Evolutionary conservation across 2,797 vertebrate species (phyloP).

Genomic region (Ciconia nigra): DNA sequence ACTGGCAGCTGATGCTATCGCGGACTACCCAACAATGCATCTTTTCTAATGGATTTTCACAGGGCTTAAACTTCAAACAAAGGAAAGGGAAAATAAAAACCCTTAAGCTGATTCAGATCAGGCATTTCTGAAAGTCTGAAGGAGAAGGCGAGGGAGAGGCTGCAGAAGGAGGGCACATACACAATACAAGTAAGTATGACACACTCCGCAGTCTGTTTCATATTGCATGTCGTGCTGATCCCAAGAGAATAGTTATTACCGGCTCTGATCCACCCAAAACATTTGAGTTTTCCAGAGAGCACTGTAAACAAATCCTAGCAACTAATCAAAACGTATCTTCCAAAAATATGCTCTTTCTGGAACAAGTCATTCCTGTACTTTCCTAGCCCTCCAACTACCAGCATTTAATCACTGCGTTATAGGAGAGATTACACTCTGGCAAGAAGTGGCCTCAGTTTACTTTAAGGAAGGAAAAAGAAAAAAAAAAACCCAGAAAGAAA

Average conservation of each 20-base stretch:
- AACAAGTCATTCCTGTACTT: conserved; percentile 14
- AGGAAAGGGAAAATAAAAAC: conserved; percentile 9
- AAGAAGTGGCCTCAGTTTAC: conserved; percentile 46
- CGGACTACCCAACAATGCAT: background rate
- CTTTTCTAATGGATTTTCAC: conserved; percentile 47
- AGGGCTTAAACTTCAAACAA: conserved; percentile 49
- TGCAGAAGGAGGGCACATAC: background rate
- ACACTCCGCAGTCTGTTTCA: background rate
- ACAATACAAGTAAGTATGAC: rapidly evolving
- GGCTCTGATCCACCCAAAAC: conserved; percentile 29
- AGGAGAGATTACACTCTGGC: background rate
- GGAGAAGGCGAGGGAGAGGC: background rate
- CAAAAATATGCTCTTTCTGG: background rate
- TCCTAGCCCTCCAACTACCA: background rate
- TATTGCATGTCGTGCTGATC: background rate
- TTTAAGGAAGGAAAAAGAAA: conserved; percentile 3
- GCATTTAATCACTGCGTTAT: conserved; percentile 31
- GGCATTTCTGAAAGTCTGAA: background rate
- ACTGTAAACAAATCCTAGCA: background rate
- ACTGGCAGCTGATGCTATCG: conserved; percentile 55
- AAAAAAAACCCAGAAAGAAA: background rate
- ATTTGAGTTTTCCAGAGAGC: background rate
- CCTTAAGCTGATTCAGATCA: background rate
- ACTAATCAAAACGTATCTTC: conserved; percentile 43
- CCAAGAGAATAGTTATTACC: background rate